Base-by-base conservation (phyloP, 1,140 invertebrate genomes). In the Brachionus rubens region DNA sequence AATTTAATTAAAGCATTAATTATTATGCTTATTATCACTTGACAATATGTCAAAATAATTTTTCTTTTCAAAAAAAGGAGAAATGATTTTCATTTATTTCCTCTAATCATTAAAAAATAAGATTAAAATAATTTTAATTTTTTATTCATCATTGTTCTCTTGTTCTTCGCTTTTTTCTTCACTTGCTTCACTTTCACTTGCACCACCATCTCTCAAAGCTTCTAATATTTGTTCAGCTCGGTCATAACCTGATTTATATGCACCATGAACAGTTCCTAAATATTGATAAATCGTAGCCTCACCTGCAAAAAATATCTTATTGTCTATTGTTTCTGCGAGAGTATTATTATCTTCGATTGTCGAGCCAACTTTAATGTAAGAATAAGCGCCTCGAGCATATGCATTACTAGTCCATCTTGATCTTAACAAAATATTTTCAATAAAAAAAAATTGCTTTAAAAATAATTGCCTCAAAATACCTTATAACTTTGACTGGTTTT, bases 201-300 rank as follows among this genome's bases (percentile, higher is more conserved):
- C 78, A n/a, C n/a, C n/a, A n/a, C n/a, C n/a, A n/a, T n/a, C n/a
- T n/a, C n/a, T n/a, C n/a, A n/a, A n/a, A n/a, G n/a, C n/a, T n/a
- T n/a, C n/a, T 10, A 72, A 14, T 26, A 72, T 72, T 48, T 26
- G 28, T 26, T 24, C 21, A 16, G 43, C 68, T n/a, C 93, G 92
- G 36, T 91, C 91, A n/a, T 89, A 88, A 1, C 94, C 93, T 40
- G 90, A 92, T 21, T 96, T 85, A 81, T 92, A 93, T 3, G 93
- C 94, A 10, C 94, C 94, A 81, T 96, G 93, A 26, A 93, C 93
- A 2, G 93, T 96, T 16, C 93, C 95, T 82, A 94, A 96, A 83
- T 94, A 96, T 80, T 89, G 91, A 79, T 90, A 90, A 85, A 96
- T 93, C 2, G 93, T 96, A 77, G 95, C 93, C 86, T 96, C 93